Conservation (phyloP, 2,888 invertebrate genomes). For the Myopa testacea region DNA sequence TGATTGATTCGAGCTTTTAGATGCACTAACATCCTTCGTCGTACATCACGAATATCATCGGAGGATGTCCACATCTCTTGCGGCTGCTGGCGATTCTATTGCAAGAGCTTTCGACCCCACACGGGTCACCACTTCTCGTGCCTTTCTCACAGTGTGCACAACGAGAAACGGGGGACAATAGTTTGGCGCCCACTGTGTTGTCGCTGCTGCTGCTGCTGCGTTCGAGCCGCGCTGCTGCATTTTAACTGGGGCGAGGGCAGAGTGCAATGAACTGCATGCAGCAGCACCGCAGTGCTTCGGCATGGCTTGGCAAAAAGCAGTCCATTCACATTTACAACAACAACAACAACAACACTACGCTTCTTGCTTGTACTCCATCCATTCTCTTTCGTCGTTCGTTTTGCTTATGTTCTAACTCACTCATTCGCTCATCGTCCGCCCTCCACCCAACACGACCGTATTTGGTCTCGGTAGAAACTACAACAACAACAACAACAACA, state of each 20-base stretch:
- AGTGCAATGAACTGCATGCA: conserved; percentile 65
- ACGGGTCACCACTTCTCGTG: too few relatives aligned
- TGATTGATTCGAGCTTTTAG: too few relatives aligned
- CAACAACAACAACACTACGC: conserved; percentile 40
- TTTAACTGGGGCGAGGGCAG: conserved; percentile 67
- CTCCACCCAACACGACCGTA: neutral
- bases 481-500: conserved; percentile 23
- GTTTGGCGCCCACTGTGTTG: conserved; percentile 30
- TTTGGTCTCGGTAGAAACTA: too few relatives aligned
- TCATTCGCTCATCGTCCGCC: neutral
- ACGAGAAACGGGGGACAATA: too few relatives aligned
- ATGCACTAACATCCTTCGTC: too few relatives aligned
- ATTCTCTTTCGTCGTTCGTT: neutral
- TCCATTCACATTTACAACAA: conserved; percentile 51
- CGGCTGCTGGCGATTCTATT: neutral
- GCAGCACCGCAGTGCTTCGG: conserved; percentile 42
- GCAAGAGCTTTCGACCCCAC: neutral
- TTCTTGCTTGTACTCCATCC: conserved; percentile 5
- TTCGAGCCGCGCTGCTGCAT: conserved; percentile 46
- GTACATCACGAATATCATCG: too few relatives aligned
- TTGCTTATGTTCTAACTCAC: conserved; percentile 9
- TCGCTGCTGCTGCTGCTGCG: conserved; percentile 20
- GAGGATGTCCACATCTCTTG: too few relatives aligned
- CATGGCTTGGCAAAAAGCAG: conserved; percentile 39
- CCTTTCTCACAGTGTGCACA: too few relatives aligned